Percentiles rank a stretch among this genome's conserved stretches.
phyloP scores from a whole-genome alignment of 2,888 invertebrate genomes.

The Acleris literana region DNA sequence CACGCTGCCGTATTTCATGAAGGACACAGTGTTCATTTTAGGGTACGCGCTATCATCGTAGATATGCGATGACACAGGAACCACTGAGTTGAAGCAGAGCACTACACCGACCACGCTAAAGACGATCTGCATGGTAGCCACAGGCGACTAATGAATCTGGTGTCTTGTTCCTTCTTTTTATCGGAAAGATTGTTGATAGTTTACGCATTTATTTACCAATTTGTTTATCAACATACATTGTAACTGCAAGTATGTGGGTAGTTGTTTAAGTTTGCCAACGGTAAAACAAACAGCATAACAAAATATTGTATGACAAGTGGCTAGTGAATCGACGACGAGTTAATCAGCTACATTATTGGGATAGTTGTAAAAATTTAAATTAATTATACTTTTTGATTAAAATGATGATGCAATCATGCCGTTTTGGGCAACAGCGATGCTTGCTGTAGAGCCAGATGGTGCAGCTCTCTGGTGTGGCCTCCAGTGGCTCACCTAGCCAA shows the following conservation, averaged over 20 bases:
- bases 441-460: no score
- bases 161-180: constrained; percentile 52
- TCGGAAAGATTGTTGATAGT: constrained; percentile 43
- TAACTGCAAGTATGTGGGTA: background rate
- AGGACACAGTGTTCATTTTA: constrained; percentile 43
- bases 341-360: no score
- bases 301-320: background rate
- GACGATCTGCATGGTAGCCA: constrained; percentile 54
- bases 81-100: constrained; percentile 47
- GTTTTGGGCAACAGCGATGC: no score
- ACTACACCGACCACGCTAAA: constrained; percentile 45
- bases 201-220: constrained; percentile 44
- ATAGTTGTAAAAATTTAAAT: no score
- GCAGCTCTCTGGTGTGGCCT: no score
- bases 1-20: constrained; percentile 42
- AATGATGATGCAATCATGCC: no score
- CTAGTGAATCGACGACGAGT: background rate
- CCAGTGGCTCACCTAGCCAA: no score
- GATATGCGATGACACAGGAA: constrained; percentile 52
- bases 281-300: constrained; percentile 1
- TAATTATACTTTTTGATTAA: no score
- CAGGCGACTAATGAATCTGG: constrained; percentile 42
- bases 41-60: constrained; percentile 51
- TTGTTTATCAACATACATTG: constrained; percentile 14
- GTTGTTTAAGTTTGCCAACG: background rate